Evolutionary conservation across 2,797 vertebrate genomes (phyloP).

Genomic region (Rhabdophis nuchalis): DNA sequence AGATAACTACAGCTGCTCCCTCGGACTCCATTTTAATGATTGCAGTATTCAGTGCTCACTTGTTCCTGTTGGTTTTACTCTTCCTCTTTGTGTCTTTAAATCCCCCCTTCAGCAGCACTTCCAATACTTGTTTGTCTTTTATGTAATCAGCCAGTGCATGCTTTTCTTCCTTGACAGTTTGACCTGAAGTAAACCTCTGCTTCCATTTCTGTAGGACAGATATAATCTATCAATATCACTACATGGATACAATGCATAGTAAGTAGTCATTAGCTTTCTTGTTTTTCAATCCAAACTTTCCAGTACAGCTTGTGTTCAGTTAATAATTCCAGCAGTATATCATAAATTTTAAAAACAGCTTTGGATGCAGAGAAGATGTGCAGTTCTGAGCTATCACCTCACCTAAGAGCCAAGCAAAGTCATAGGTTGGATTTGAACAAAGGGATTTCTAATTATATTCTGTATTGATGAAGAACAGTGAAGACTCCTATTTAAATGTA

Average conservation of each 20-base stretch:
- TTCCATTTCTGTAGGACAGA: neutral
- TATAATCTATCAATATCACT: neutral
- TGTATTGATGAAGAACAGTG: neutral
- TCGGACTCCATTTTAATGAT: no score
- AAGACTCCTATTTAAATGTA: neutral
- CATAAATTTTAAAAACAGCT: neutral
- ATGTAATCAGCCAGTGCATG: neutral
- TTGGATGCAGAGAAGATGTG: neutral
- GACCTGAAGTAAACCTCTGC: neutral
- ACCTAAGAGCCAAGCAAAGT: neutral
- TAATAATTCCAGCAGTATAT: neutral
- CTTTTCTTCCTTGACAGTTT: neutral
- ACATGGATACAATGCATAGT: neutral
- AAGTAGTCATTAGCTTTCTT: neutral
- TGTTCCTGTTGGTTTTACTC: no score
- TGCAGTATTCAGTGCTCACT: no score
- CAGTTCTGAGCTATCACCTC: neutral
- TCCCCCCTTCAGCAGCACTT: no score
- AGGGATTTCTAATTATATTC: neutral
- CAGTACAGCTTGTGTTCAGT: neutral
- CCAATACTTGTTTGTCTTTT: neutral
- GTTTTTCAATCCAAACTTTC: neutral
- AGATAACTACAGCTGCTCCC: no score
- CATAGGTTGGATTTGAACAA: neutral
- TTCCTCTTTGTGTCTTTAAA: no score